Evolutionary conservation across 2,888 invertebrate species (phyloP), one percentile per base, ranked within the genome.

Genomic region (Acanthosepion esculentum): DNA sequence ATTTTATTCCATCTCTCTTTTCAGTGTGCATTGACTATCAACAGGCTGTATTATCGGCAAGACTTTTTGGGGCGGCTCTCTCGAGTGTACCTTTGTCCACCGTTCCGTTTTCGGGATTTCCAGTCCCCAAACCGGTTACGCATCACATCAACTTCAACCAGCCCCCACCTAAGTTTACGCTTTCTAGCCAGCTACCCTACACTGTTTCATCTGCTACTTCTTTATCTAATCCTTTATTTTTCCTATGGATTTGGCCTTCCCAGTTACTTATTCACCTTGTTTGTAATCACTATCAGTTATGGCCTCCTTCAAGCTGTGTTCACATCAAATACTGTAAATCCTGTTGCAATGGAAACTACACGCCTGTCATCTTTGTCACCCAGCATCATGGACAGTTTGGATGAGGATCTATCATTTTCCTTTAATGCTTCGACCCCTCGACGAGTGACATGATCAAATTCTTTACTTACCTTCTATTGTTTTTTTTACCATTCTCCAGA

Each of bases 21-120:
- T 95, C 97, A 99, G 99, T 99, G 98, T 97, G 98, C 98, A 48
- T 97, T 97, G 0, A 98, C 98, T 96, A 98, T 99, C 95, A 97
- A 98, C 94, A 97, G 97, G 10, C 96, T 98, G 7, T 99, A 98
- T 98, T 94, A 96, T 78, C 95, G 97, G 55, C 94, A 94, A 33
- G 96, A 96, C 94, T 94, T 97, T 29, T 53, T 96, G 8, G 97
- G 97, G 12, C 95, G 96, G 48, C 94, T 97, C 95, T 95, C 96
- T 23, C 95, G 96, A 26, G 96, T 96, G 12, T 96, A 96, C 95
- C 96, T 97, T 20, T 95, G 96, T 0, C 95, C 96, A 18, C 96
- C 97, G 12, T 18, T 94, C 29, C 15, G 55, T 48, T 15, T 50
- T 33, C 48, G 93, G 53, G 93, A 93, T 93, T 93, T 18, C 48